Evolutionary conservation across 2,113 vertebrate genomes (phyloP).

Genomic region (Seriola rivoliana): DNA sequence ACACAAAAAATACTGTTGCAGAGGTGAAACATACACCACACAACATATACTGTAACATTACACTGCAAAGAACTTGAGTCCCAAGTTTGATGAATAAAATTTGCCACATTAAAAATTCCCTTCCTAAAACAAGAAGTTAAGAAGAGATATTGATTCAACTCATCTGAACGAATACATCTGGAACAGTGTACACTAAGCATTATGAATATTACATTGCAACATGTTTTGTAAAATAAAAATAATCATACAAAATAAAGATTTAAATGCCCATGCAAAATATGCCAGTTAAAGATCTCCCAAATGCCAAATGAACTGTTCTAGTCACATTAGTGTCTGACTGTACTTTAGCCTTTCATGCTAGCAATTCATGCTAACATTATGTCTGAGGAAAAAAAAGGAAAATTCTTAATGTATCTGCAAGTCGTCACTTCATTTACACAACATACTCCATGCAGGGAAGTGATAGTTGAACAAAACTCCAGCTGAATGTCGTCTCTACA

Average conservation of each 20-base stretch:
- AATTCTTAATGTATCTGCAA: neutral
- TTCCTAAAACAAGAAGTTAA: too few relatives aligned
- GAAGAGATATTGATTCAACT: neutral
- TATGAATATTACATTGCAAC: neutral
- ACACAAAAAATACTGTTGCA: neutral
- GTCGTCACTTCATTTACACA: neutral
- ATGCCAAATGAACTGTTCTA: too few relatives aligned
- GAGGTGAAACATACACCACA: neutral
- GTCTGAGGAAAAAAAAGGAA: neutral
- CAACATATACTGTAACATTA: neutral
- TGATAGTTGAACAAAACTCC: neutral
- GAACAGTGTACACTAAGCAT: neutral
- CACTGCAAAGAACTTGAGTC: neutral
- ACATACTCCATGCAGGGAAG: neutral
- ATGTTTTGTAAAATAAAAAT: too few relatives aligned
- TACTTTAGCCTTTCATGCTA: neutral
- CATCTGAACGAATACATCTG: neutral
- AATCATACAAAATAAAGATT: too few relatives aligned
- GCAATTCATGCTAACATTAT: neutral
- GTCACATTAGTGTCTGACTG: neutral
- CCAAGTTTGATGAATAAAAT: neutral
- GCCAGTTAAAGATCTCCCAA: too few relatives aligned
- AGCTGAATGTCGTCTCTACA: constrained; percentile 1
- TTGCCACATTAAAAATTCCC: neutral
- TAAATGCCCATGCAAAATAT: too few relatives aligned